Evolutionary conservation across 1,140 invertebrate species (phyloP).

Genomic region (Diachasmimorpha longicaudata): DNA sequence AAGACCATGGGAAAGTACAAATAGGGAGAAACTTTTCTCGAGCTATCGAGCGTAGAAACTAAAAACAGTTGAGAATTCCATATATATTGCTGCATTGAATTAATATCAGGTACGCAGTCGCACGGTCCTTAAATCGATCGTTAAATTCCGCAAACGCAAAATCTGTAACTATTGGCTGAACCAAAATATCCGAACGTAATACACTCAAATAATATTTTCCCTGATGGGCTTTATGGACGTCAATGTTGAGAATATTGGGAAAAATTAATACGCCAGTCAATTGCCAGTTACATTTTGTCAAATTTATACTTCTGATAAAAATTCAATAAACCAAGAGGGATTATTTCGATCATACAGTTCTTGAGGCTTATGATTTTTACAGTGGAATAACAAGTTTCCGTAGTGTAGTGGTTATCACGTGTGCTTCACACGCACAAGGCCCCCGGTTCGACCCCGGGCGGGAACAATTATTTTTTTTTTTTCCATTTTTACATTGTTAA

Average conservation of each 20-base stretch:
- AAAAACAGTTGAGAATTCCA: background rate
- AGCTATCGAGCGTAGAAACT: background rate
- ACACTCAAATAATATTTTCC: background rate
- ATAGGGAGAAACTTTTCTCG: background rate
- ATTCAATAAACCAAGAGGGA: too few species aligned
- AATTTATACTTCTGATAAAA: too few species aligned
- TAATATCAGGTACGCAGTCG: background rate
- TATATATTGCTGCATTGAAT: background rate
- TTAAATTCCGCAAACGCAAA: background rate
- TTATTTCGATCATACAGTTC: too few species aligned
- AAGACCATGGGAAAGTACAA: background rate
- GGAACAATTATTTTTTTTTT: background rate
- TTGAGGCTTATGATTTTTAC: background rate
- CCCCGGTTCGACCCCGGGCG: conserved; percentile 1
- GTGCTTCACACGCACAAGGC: conserved; percentile 3
- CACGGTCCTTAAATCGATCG: background rate
- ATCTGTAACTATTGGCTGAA: background rate
- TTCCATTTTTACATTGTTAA: background rate
- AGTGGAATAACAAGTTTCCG: background rate
- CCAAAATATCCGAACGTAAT: background rate
- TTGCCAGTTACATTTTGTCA: too few species aligned
- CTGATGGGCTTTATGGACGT: too few species aligned
- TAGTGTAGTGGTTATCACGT: conserved; percentile 9
- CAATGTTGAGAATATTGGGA: too few species aligned
- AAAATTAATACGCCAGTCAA: too few species aligned